Evolutionary conservation across 2,113 vertebrate genomes (phyloP), one percentile per base, ranked within the genome.

Genomic region (Lucifuga dentata): DNA sequence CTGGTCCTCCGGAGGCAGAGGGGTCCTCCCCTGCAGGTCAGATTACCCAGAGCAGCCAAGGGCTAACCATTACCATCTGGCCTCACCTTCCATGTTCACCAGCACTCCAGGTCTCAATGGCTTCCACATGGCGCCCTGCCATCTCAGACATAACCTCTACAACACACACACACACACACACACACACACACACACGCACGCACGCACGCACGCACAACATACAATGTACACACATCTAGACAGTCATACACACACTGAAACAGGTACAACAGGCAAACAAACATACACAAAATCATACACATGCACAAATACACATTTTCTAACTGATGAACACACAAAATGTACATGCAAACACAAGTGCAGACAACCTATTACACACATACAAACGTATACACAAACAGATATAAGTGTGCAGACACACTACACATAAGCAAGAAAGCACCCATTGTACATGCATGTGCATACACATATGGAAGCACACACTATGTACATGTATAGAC

Each of bases 1-100:
- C 81, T 63, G 84, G 88, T 76, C 86, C 84, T 77, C 8, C 36
- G 86, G 87, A 90, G 83, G 86, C 64, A 61, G 71, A 76, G 69
- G 77, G 84, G 71, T 81, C 71, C 78, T 86, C 80, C 85, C 85
- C 68, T 63, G 85, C 69, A 76, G 90, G 78, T 90, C 84, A 76
- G 85, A 78, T 90, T 90, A 87, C 89, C 77, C 71, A 40, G 72
- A 80, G 84, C 80, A 83, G 82, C 86, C 85, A 80, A 74, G 80
- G 79, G 78, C 76, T 92, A 92, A 91, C 76, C 86, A 85, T 78
- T 85, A 86, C 88, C 91, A 92, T 86, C 84, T 91, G 91, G 69
- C 45, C 64, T 85, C 81, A 81, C 84, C 81, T 84, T 85, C 81
- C 79, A 82, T 56, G 67, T 81, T 68, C 84, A 49, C 68, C 49